Evolutionary conservation across 2,888 invertebrate species (phyloP), one percentile per base, ranked within the genome.

Genomic region (Dimorphilus gyrociliatus): DNA sequence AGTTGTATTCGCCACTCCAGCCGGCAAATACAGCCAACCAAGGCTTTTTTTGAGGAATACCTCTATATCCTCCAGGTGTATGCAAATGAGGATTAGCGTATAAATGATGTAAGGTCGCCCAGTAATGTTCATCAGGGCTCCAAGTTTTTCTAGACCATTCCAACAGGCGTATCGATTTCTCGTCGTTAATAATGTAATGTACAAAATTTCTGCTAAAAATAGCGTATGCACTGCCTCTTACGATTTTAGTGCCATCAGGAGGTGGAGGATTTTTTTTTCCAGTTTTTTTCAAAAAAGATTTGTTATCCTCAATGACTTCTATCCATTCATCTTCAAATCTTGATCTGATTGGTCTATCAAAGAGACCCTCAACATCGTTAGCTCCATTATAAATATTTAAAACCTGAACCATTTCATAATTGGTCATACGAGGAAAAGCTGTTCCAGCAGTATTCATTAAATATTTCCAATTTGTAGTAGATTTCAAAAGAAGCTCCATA

Each of bases 51-150:
- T 39, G 35, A 2, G 45, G 44, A 15, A 31, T 30, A 13, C 45
- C 57, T 39, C 35, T 37, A 29, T 50, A 59, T 4, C 50, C 44
- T 0, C 59, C 59, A 2, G 59, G 59, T 2, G 50, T 42, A 13
- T 45, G 32, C 3, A 56, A 35, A 13, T 43, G 40, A 7, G 47
- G 44, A 34, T 59, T 59, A 27, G 26, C 33, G 25, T 40, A 36
- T 4, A 36, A 37, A 34, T 54, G 53, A 30, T 59, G 47, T 7
- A 61, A 32, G 2, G 55, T 59, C 3, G 59, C 45, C 60, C 59
- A 60, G 36, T 47, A 56, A 31, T 55, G 52, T 35, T 61, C 61
- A 33, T 61, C 60, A 1, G 60, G 55, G 32, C 51, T 54, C 21
- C 37, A 42, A 3, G 58, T 52, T 10, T 44, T 46, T 10, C 44